Evolutionary conservation across 2,113 vertebrate species (phyloP).

Genomic region (Myiopsitta monachus): DNA sequence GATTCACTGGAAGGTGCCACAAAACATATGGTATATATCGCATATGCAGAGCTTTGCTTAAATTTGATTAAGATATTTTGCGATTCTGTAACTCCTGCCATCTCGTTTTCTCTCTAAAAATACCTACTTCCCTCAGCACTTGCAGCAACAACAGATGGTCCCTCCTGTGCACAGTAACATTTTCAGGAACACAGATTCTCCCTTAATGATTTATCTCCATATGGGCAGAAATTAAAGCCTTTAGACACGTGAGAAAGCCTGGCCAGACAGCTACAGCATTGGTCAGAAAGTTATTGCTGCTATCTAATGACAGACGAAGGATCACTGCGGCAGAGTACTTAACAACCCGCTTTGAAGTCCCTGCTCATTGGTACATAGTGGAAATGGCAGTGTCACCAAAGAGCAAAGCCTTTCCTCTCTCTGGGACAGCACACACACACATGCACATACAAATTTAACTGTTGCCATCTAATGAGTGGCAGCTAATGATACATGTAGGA

Average conservation of each 20-base stretch:
- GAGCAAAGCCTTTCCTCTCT: not conserved
- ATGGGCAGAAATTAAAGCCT: not conserved
- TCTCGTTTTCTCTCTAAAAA: not conserved
- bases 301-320: not conserved
- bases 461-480: not conserved
- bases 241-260: not conserved
- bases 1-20: not conserved
- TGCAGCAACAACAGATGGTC: not conserved
- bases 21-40: not conserved
- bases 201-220: not conserved
- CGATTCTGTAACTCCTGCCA: not conserved
- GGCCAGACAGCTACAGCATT: not conserved
- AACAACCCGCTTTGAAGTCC: not conserved
- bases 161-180: not conserved
- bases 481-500: not conserved
- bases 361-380: rapidly evolving
- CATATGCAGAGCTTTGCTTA: not conserved
- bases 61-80: not conserved
- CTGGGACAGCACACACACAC: not conserved
- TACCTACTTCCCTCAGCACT: not conserved
- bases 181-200: not conserved
- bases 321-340: not conserved
- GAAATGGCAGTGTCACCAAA: not conserved
- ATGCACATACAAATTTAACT: not conserved
- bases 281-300: not conserved